Conservation (phyloP, 2,797 vertebrate genomes). For the Muraenolepis orangiensis region DNA sequence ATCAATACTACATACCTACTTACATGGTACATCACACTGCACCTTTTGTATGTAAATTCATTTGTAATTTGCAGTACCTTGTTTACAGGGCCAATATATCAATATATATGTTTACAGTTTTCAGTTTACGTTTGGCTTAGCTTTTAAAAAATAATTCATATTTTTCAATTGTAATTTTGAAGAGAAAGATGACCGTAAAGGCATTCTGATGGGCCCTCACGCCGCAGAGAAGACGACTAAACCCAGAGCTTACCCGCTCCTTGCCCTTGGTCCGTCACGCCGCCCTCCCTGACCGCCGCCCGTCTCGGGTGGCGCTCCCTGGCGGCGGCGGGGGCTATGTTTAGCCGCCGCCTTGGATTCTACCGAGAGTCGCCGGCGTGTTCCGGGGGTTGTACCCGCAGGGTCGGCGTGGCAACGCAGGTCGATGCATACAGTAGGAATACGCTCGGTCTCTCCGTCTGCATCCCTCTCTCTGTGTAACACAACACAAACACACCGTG, state of each 20-base stretch:
- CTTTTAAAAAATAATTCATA: too few species aligned
- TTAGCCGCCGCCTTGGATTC: slow-evolving; percentile 13
- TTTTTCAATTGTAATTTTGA: too few species aligned
- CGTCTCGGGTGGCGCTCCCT: neutral
- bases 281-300: neutral
- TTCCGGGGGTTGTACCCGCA: slow-evolving; percentile 30
- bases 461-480: slow-evolving; percentile 24
- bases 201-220: too few species aligned
- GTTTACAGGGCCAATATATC: too few species aligned
- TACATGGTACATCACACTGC: too few species aligned
- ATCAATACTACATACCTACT: too few species aligned
- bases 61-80: too few species aligned
- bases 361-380: slow-evolving; percentile 11
- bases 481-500: neutral
- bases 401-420: slow-evolving; percentile 31
- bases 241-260: neutral
- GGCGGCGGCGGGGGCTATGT: slow-evolving; percentile 6
- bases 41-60: too few species aligned
- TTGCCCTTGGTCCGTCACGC: neutral
- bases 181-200: too few species aligned
- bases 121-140: too few species aligned
- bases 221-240: neutral
- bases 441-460: neutral
- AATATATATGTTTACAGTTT: too few species aligned
- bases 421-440: slow-evolving; percentile 57